phyloP scores from a whole-genome alignment of 2,113 vertebrate species.

The Lepus timidus region DNA sequence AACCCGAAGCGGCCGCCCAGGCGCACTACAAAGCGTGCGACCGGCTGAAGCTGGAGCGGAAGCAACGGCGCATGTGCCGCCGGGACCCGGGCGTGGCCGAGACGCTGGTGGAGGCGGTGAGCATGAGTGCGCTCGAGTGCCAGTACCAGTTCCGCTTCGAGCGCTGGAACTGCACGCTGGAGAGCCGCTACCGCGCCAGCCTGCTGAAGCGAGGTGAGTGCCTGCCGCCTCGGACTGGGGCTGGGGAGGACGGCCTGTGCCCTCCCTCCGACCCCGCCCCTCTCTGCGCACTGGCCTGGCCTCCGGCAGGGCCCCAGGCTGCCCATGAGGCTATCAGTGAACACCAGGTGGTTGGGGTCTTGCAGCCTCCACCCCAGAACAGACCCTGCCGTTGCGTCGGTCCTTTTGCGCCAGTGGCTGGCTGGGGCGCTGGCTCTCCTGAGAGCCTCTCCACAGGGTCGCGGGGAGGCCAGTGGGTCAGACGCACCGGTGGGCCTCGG shows the following conservation, averaged over 20 bases:
- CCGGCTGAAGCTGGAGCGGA: conserved; percentile 98
- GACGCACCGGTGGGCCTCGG: no score
- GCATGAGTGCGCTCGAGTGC: conserved; percentile 97
- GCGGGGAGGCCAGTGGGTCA: no score
- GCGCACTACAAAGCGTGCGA: conserved; percentile 98
- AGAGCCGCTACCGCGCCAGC: conserved; percentile 95
- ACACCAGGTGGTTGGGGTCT: neutral
- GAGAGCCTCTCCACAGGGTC: neutral
- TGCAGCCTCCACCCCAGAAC: neutral
- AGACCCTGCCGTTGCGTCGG: neutral
- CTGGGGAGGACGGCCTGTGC: neutral
- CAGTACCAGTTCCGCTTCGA: conserved; percentile 99
- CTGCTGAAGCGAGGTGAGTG: conserved; percentile 95
- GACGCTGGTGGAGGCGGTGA: conserved; percentile 97
- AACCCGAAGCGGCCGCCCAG: conserved; percentile 93
- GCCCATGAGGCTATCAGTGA: neutral
- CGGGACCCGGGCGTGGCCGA: conserved; percentile 97
- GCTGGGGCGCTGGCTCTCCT: neutral
- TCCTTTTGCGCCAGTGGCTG: neutral
- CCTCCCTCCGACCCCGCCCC: neutral
- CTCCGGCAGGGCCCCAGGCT: neutral
- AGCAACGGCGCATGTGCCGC: conserved; percentile 98
- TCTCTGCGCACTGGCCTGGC: neutral
- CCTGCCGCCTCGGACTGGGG: neutral
- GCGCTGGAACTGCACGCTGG: conserved; percentile 98